Base-by-base conservation (phyloP, 2,888 invertebrate genomes). In the Monoplex corrugatus region DNA sequence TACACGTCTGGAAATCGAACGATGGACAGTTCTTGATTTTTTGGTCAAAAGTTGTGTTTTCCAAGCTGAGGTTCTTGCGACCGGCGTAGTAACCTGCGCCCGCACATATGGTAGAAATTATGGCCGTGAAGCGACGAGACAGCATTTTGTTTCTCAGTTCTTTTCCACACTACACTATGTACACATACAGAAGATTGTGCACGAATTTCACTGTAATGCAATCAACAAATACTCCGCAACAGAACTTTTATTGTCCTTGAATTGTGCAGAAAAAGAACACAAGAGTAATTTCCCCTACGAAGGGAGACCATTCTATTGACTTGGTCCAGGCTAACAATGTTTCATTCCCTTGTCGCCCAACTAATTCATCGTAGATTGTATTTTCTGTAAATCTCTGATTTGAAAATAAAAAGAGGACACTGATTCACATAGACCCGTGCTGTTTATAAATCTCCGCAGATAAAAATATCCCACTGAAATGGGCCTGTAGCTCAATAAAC, bases 21-120 rank as follows among this genome's bases (percentile, higher is more conserved):
- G 28, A 40, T 44, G 45, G 2, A 32, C 23, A 38, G 32, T 35
- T 32, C 10, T 50, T 28, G 13, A 35, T 23, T 8, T 57, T 57
- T 84, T 35, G 16, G 3, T 87, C 80, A 0, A 13, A 16, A 57
- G 6, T 45, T 45, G 44, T 44, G 35, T 1, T 50, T 75, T 87
- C n/a, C 3, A 10, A 2, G 19, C 43, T 6, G 28, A 8, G 45
- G 28, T 32, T 78, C 43, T 43, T n/a, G 6, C 75, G 40, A 16
- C 87, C 87, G n/a, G 38, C 38, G 10, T 44, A 86, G 75, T 80
- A 89, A 2, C 89, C 89, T 2, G 87, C 38, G 2, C 90, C 78
- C 0, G 57, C 86, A 23, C 84, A 89, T 43, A 78, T 32, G 3
- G 89, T 43, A 13, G 89, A 82, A 75, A 90, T 40, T 10, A 88